A percentile compares a stretch with the other conserved stretches of the same genome.
Conservation (phyloP, 2,888 invertebrate genomes). For the Tupiocoris notatus region DNA sequence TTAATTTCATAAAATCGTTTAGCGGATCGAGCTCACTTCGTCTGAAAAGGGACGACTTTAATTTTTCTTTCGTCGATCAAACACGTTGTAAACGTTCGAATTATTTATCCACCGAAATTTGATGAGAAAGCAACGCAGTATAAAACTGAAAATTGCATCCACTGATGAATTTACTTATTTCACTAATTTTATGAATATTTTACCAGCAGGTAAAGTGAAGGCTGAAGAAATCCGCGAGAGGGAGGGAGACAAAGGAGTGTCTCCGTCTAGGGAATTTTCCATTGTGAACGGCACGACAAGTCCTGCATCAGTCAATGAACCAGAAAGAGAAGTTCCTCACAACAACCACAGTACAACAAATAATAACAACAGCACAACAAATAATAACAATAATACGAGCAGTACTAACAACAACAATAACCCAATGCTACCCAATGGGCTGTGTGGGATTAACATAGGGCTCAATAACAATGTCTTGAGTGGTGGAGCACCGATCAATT, state of each 20-base stretch:
- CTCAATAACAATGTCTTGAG: conserved; percentile 52
- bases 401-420: conserved; percentile 54
- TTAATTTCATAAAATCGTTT: too few species aligned
- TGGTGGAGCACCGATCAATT: conserved; percentile 50
- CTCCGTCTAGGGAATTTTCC: conserved; percentile 54
- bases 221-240: conserved; percentile 44
- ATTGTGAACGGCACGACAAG: conserved; percentile 53
- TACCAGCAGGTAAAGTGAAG: conserved; percentile 46
- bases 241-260: conserved; percentile 46
- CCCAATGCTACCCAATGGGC: conserved; percentile 56
- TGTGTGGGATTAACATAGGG: conserved; percentile 52
- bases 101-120: too few species aligned
- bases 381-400: conserved; percentile 56
- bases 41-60: too few species aligned
- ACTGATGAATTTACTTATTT: background rate
- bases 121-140: too few species aligned
- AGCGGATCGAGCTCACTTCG: too few species aligned
- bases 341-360: conserved; percentile 48
- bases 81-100: too few species aligned
- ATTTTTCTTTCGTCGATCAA: background rate
- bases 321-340: conserved; percentile 52
- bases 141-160: background rate
- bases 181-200: background rate
- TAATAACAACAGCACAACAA: conserved; percentile 50
- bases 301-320: conserved; percentile 43